Percentiles rank a stretch among this genome's conserved stretches.
phyloP scores from a whole-genome alignment of 2,888 invertebrate species.

The Acanthoscelides obtectus region DNA sequence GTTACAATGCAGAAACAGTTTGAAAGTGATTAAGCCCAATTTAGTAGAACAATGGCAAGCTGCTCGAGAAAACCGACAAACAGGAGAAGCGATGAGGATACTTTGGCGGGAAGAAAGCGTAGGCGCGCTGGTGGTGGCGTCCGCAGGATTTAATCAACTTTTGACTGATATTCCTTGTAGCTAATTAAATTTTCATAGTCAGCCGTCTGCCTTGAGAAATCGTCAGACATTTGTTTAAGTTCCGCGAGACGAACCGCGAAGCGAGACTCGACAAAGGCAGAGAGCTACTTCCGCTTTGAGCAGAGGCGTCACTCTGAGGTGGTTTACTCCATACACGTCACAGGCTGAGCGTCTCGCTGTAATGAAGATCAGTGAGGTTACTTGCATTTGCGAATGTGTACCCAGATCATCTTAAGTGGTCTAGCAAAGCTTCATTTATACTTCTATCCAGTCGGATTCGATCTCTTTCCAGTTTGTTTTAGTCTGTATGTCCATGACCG shows the following conservation, averaged over 20 bases:
- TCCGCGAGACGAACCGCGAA: not conserved
- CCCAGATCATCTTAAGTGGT: too few relatives aligned
- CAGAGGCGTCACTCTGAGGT: not conserved
- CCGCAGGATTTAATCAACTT: slow-evolving; percentile 7
- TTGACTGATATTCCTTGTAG: slow-evolving; percentile 7
- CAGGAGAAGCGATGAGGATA: not conserved
- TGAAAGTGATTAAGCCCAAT: not conserved
- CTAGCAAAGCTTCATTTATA: too few relatives aligned
- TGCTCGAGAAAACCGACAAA: not conserved
- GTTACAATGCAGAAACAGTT: too few relatives aligned
- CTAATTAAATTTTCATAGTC: slow-evolving; percentile 10
- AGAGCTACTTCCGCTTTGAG: not conserved
- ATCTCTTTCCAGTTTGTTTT: too few relatives aligned
- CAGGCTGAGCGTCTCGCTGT: too few relatives aligned
- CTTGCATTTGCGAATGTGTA: too few relatives aligned
- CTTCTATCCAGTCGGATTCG: too few relatives aligned
- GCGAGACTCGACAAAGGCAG: not conserved
- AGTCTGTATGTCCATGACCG: too few relatives aligned
- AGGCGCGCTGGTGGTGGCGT: not conserved
- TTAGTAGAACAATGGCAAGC: not conserved
- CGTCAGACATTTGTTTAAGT: slow-evolving; percentile 4
- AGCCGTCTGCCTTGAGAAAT: slow-evolving; percentile 3
- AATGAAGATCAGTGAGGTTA: too few relatives aligned
- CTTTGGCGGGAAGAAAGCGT: not conserved
- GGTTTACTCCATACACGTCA: too few relatives aligned